Evolutionary conservation across 2,113 vertebrate genomes (phyloP).

Genomic region (Nansenia antarctica): DNA sequence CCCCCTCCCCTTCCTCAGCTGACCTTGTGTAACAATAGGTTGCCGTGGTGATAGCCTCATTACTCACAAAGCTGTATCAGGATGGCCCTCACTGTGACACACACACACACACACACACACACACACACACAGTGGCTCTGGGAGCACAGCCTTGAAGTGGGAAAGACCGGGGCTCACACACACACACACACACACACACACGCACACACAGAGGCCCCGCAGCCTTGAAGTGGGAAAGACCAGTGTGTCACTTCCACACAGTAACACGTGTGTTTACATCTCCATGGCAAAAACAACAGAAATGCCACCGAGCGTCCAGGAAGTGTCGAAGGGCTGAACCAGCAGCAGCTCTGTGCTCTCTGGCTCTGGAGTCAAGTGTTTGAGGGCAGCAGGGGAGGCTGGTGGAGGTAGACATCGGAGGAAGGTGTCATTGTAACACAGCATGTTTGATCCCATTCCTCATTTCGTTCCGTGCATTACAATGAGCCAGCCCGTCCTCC

Average conservation of each 20-base stretch:
- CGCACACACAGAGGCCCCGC: neutral
- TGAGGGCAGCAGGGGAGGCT: too few relatives aligned
- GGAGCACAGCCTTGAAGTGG: neutral
- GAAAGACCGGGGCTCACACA: neutral
- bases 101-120: slow-evolving; percentile 14
- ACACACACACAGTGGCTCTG: neutral
- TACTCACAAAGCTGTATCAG: slow-evolving; percentile 38
- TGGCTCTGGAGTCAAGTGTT: too few relatives aligned
- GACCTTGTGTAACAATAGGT: slow-evolving; percentile 49
- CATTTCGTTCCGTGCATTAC: too few relatives aligned
- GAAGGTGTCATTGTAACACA: too few relatives aligned
- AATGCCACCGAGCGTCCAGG: too few relatives aligned
- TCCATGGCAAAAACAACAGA: neutral
- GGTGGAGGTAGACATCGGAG: too few relatives aligned
- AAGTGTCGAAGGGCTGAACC: too few relatives aligned
- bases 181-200: slow-evolving; percentile 8
- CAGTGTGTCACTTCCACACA: too few relatives aligned
- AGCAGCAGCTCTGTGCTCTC: too few relatives aligned
- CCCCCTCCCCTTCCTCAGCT: slow-evolving; percentile 5
- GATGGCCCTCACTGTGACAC: neutral
- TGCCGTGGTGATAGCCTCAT: slow-evolving; percentile 56
- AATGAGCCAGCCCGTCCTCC: too few relatives aligned
- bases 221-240: neutral
- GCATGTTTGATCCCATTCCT: too few relatives aligned
- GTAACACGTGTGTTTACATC: too few relatives aligned